Conservation (phyloP, 2,113 vertebrate species). For the Etia nguti region DNA sequence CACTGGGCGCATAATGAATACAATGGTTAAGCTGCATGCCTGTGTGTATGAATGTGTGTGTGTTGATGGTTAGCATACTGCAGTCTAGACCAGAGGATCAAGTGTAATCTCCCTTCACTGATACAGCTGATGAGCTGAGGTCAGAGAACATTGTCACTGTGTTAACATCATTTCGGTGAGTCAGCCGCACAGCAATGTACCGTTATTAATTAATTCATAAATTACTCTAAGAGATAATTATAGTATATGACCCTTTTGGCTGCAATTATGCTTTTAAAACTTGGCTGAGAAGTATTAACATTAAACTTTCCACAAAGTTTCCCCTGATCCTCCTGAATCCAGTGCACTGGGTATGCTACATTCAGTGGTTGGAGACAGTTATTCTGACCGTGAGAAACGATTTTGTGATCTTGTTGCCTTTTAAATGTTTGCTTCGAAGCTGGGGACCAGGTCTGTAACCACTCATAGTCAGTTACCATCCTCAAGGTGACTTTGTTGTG, state of each 20-base stretch:
- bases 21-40: conserved; percentile 33
- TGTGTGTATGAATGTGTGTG: conserved; percentile 12
- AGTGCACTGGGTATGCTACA: neutral
- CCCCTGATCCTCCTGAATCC: neutral
- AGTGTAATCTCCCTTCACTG: conserved; percentile 54
- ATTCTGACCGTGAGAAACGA: neutral
- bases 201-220: neutral
- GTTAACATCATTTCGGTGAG: neutral
- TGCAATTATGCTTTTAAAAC: neutral
- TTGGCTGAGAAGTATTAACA: neutral
- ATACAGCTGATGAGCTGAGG: conserved; percentile 55
- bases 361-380: neutral
- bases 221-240: neutral
- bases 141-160: conserved; percentile 14
- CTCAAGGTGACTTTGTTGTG: neutral
- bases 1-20: conserved; percentile 39
- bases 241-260: neutral
- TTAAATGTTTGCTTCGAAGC: neutral
- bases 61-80: conserved; percentile 29
- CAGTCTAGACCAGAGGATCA: conserved; percentile 53
- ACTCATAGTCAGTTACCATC: neutral
- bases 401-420: neutral
- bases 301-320: neutral
- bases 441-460: neutral
- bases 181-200: neutral